Evolutionary conservation across 1,140 invertebrate genomes (phyloP).

Genomic region (Panagrolaimus sp.): DNA sequence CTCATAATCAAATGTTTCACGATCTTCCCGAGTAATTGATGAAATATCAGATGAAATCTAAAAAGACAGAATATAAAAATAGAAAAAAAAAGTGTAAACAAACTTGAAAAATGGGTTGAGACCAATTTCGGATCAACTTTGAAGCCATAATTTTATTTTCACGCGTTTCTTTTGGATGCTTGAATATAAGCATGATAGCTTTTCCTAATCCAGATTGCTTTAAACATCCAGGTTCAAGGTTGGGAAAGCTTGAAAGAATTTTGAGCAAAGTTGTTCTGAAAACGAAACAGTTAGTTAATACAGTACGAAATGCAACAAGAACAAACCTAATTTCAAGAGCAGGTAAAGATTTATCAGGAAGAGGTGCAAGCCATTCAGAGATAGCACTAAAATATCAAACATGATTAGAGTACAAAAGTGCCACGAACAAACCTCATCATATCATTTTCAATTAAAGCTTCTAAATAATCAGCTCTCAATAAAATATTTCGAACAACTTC

Average conservation of each 20-base stretch:
- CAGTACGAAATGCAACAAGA: conserved; percentile 11
- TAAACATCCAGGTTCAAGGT: conserved; percentile 66
- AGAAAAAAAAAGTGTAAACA: background rate
- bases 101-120: conserved; percentile 56
- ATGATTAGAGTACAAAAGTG: conserved; percentile 64
- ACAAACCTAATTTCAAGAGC: conserved; percentile 74
- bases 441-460: conserved; percentile 54
- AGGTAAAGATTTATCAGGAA: conserved; percentile 90
- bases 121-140: conserved; percentile 73
- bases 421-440: conserved; percentile 44
- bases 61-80: conserved; percentile 18
- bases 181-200: conserved; percentile 98
- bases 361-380: conserved; percentile 83
- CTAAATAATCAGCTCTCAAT: conserved; percentile 49
- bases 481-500: conserved; percentile 39
- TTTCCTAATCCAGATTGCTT: conserved; percentile 83
- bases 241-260: conserved; percentile 62
- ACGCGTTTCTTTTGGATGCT: conserved; percentile 94
- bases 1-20: conserved; percentile 81
- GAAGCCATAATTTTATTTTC: conserved; percentile 83
- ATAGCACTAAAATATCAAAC: background rate
- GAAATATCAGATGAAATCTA: conserved; percentile 76
- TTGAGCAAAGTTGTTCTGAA: conserved; percentile 80
- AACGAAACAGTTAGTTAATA: conserved; percentile 56
- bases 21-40: conserved; percentile 69